phyloP scores from a whole-genome alignment of 2,113 vertebrate genomes.

The Pseudopipra pipra region DNA sequence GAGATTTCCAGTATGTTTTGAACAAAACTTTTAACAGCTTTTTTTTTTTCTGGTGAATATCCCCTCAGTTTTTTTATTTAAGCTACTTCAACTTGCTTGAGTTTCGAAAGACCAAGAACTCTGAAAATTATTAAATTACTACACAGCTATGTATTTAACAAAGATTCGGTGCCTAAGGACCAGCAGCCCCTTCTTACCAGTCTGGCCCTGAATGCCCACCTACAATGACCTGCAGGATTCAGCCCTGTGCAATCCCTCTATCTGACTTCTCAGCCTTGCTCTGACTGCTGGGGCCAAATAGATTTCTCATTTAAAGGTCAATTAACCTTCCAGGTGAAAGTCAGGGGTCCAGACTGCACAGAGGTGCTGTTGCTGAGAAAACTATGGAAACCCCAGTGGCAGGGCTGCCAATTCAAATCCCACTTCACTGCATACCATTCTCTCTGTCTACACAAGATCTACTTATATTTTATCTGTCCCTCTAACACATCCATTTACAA shows the following conservation, averaged over 20 bases:
- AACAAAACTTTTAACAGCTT: not conserved
- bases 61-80: not conserved
- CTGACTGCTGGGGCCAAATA: not conserved
- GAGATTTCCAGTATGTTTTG: not conserved
- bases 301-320: not conserved
- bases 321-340: not conserved
- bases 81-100: not conserved
- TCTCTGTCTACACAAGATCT: not conserved
- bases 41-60: not conserved
- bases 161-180: not conserved
- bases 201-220: not conserved
- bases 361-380: not conserved
- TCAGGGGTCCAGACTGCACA: not conserved
- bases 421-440: not conserved
- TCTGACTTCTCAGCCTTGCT: not conserved
- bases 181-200: not conserved
- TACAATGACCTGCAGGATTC: not conserved
- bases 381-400: not conserved
- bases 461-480: not conserved
- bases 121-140: not conserved
- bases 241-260: not conserved
- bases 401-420: not conserved
- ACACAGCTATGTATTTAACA: not conserved
- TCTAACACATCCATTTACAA: not conserved
- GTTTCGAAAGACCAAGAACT: not conserved